Base-by-base conservation (phyloP, 2,888 invertebrate species). In the Ennomos erosarius region DNA sequence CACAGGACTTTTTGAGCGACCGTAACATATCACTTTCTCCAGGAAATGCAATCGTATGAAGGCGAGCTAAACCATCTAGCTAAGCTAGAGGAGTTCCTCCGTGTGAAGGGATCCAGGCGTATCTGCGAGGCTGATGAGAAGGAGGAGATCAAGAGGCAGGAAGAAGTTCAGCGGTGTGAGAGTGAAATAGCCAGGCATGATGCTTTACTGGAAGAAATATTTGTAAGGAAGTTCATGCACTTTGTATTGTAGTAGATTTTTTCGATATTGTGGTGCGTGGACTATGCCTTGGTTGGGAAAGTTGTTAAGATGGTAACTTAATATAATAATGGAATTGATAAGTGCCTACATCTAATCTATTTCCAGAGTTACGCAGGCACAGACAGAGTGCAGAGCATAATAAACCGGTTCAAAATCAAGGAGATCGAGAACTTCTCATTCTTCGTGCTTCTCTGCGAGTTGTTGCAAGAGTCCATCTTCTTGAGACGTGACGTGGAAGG, bases 21-120 rank as follows among this genome's bases (percentile, higher is more conserved):
- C 43, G 45, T 35, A 9, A 11, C 37, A 10, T 52, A n/a, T n/a
- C n/a, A n/a, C n/a, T 49, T 9, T 47, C 46, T 56, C 3, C 71
- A 95, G 90, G 98, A 98, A 88, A 97, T 98, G 96, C 95, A 97
- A 81, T 96, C 97, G 64, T 94, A 97, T 73, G 96, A 97, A 78
- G 93, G 98, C 3, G 95, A 96, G 59, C 88, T 98, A 40, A 98
- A 98, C 78, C 96, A 98, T 75, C 95, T 97, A 68, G 94, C 95
- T 10, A 96, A 96, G 70, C 86, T 98, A 48, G 95, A 97, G 75
- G 96, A 96, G 77, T 98, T 98, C 79, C 94, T 98, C 52, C 95
- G 96, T 9, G 94, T 96, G 1, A 98, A 98, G 83, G 96, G 96
- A 0, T 96, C 97, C 67, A 94, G 95, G 65, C 93, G 97, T 49